Conservation (phyloP, 35 echinoderm and acorn worm genomes). For the Ophiothrix spiculata region DNA sequence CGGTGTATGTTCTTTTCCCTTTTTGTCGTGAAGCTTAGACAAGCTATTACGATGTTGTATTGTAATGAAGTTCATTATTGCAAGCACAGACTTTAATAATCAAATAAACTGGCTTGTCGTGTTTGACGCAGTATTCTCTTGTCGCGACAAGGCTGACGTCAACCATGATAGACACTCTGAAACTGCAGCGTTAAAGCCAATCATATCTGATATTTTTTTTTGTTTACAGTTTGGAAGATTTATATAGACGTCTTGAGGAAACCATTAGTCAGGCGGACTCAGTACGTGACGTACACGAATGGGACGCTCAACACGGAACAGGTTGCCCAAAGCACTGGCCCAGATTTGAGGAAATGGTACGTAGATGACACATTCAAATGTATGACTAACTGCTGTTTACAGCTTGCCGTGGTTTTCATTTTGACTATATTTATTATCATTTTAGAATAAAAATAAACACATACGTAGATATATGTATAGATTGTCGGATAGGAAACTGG, state of each 20-base stretch:
- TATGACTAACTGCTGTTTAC: neutral
- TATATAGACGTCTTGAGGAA: neutral
- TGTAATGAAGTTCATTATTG: neutral
- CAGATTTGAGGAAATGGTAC: constrained; percentile 25
- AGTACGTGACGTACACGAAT: constrained; percentile 22
- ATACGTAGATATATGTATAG: neutral
- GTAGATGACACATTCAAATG: neutral
- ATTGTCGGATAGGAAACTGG: neutral
- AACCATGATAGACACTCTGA: no score
- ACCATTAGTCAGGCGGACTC: neutral
- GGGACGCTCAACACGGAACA: constrained; percentile 20
- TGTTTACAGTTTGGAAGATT: neutral
- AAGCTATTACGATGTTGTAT: neutral
- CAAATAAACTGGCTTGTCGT: no score
- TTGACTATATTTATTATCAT: neutral
- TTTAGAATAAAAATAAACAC: neutral
- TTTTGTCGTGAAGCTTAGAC: neutral
- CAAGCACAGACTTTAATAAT: no score
- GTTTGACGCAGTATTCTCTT: no score
- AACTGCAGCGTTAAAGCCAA: no score
- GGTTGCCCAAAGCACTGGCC: constrained; percentile 23
- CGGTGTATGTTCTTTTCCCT: neutral
- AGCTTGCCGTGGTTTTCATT: neutral
- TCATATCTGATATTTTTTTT: no score
- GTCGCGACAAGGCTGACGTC: no score